Evolutionary conservation across 2,797 vertebrate genomes (phyloP), one percentile per base, ranked within the genome.

Genomic region (Rousettus madagascariensis): DNA sequence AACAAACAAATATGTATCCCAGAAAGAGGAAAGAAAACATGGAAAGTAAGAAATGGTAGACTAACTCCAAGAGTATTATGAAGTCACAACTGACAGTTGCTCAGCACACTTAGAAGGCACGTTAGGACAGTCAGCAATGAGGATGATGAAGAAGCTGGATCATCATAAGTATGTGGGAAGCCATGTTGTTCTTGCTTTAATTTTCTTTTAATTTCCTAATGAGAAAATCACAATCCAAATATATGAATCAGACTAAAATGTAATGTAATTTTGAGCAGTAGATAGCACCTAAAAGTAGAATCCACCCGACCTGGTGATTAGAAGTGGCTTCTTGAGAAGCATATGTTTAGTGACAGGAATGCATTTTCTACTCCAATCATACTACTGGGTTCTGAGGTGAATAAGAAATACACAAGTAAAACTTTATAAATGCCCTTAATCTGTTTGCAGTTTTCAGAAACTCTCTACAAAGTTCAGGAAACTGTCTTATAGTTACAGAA

Each of bases 171-270:
- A 28, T 28, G 4, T 6, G 15, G 61, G 83, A 53, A 55, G 33
- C 8, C 53, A 46, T 5, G 19, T 38, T 68, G 19, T 38, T 68
- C 87, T 65, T 86, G 59, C 59, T 68, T 38, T 38, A 38, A 33
- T 75, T 65, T 79, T 26, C 66, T 26, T 61, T 28, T 51, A 5
- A 85, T 75, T 72, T 90, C 69, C 77, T 78, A 6, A 38, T 38
- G 43, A 74, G 65, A 85, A 89, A 88, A 26, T n/a, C 49, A 59
- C n/a, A 28, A 71, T 51, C 46, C 74, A 65, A 86, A 72, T 49
- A 59, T 55, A 51, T 9, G 10, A 43, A 71, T 61, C 61, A 83
- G 5, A 61, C 33, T 53, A 66, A 72, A 78, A 59, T 19, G 9
- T n/a, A 55, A 65, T 51, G 8, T 33, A 17, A 53, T 46, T 69